These are phyloP conservation scores for Psilopsiagon aurifrons DNA, from an alignment of 2,113 vertebrate species.

Conservation along the genomic window DNA sequence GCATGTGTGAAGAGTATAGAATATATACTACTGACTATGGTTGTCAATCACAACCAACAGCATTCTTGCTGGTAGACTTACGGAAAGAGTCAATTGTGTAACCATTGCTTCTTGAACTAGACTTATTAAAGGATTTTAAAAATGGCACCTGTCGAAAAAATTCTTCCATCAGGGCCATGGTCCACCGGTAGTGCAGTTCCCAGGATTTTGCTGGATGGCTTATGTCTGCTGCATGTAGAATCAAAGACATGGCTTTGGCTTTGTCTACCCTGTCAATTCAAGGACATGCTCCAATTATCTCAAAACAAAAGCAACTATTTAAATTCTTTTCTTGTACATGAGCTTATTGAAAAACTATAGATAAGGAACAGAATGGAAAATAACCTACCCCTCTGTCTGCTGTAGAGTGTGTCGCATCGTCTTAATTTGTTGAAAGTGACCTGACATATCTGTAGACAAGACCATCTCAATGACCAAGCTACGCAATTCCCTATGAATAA, in stretches of 20 bases:
- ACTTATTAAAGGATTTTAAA: constrained; percentile 37
- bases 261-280: constrained; percentile 88
- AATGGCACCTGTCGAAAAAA: constrained; percentile 92
- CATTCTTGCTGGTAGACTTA: neutral
- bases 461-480: constrained; percentile 95
- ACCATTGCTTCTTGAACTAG: neutral
- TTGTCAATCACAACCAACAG: constrained; percentile 18
- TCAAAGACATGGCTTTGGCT: constrained; percentile 92
- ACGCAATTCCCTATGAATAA: constrained; percentile 86
- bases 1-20: neutral
- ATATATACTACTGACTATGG: neutral
- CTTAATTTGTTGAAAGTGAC: constrained; percentile 97
- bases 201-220: constrained; percentile 95
- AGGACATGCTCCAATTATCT: constrained; percentile 64
- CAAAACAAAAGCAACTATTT: constrained; percentile 44
- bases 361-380: constrained; percentile 19
- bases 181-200: constrained; percentile 91
- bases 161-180: constrained; percentile 92
- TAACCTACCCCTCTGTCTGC: constrained; percentile 88
- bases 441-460: constrained; percentile 96
- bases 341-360: neutral
- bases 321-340: constrained; percentile 12
- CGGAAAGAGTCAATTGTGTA: neutral
- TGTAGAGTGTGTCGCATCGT: constrained; percentile 89
- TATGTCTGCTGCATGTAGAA: constrained; percentile 95